Base-by-base conservation (phyloP, 2,888 invertebrate genomes). In the Polyommatus icarus region DNA sequence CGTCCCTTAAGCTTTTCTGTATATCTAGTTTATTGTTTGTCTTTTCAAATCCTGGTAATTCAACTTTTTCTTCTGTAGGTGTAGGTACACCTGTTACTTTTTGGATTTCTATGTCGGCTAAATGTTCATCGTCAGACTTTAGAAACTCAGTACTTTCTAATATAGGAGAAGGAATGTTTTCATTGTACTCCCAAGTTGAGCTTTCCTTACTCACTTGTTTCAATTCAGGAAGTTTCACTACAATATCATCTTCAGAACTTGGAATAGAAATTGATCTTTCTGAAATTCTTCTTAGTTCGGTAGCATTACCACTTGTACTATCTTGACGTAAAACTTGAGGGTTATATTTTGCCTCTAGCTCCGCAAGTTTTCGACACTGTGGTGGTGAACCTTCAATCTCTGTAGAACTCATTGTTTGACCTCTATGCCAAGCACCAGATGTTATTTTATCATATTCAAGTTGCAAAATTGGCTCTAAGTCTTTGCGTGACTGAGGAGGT, bases 331-430 rank as follows among this genome's bases (percentile, higher is more conserved):
- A 89, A 75, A 95, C 94, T 83, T 95, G 95, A 54, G 95, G 94
- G 82, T 96, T 95, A 83, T 96, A 96, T 79, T 96, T 96, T 81
- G 95, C 96, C 87, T 96, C 96, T 1, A 96, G 87, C 82, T 96
- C 96, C 1, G 95, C 95, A 50, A 96, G 85, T 82, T 96, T 96
- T 7, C 96, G 92, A 81, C 96, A 96, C 82, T 96, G 96, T 0
- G 96, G 96, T 0, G 96, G 96, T 0, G 96, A 97, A 0, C 96
- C 96, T 88, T 97, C 96, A 7, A 97, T 96, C 93, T 97, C 96
- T 0, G 96, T 97, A 0, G 96, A 96, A 82, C 96, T 96, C 96
- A 97, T 96, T 0, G 96, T 96, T 88, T 96, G 96, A 0, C 96
- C 96, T 82, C 96, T 92, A 77, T 95, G 95, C 96, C 96, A 96